Percentiles rank a stretch among this genome's conserved stretches.
Conservation (phyloP, 1,140 invertebrate species). For the Thaumatotibia leucotreta region DNA sequence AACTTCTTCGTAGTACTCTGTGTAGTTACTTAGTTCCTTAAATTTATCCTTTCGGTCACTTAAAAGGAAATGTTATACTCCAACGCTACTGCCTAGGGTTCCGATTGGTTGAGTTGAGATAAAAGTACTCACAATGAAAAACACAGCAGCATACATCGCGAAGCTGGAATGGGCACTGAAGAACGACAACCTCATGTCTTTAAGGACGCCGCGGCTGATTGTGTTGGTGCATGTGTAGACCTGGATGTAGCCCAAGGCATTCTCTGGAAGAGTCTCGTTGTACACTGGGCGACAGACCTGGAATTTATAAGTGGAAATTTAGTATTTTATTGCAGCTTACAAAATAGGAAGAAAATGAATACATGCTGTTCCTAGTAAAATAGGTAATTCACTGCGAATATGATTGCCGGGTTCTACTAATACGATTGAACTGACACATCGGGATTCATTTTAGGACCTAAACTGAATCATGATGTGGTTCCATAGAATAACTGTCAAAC, state of each 20-base stretch:
- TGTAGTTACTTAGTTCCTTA: too few species aligned
- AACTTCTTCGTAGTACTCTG: too few species aligned
- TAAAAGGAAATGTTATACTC: too few species aligned
- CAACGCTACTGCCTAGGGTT: too few species aligned
- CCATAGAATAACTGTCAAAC: too few species aligned
- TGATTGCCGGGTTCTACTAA: too few species aligned
- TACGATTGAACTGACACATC: too few species aligned
- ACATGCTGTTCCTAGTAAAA: background rate
- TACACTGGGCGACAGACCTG: background rate
- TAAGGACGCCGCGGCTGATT: constrained; percentile 15
- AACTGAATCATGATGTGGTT: too few species aligned
- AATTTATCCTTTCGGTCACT: too few species aligned
- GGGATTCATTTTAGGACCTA: too few species aligned
- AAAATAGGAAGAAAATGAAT: background rate
- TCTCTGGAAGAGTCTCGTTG: background rate
- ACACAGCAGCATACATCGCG: background rate
- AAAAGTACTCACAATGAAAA: background rate
- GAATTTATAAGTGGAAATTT: constrained; percentile 33
- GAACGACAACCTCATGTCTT: background rate
- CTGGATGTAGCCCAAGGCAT: background rate
- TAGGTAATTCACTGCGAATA: too few species aligned
- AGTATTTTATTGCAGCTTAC: background rate
- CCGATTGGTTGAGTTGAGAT: too few species aligned
- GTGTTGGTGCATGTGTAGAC: background rate
- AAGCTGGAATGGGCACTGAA: background rate